These are phyloP conservation scores for Palloptera scutellata DNA, from an alignment of 2,888 invertebrate genomes.

Conservation along the genomic window DNA sequence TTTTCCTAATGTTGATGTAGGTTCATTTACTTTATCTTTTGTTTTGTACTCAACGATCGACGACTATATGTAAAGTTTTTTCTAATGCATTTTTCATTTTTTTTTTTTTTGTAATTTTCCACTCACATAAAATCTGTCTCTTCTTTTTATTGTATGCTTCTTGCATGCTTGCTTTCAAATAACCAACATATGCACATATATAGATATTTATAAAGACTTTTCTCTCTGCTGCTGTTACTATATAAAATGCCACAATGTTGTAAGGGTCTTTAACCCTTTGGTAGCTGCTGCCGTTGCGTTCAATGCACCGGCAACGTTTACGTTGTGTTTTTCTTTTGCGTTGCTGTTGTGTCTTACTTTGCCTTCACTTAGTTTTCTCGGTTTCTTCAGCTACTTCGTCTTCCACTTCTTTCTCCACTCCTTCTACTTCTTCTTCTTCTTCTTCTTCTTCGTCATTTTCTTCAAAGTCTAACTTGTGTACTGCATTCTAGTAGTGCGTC, in stretches of 20 bases:
- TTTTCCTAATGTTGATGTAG: conserved; percentile 2
- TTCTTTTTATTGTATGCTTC: not conserved
- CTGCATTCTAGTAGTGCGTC: too few species aligned
- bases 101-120: conserved; percentile 3
- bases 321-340: not conserved
- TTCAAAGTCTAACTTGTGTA: too few species aligned
- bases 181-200: too few species aligned
- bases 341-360: not conserved
- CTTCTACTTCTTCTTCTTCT: too few species aligned
- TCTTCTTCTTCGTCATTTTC: too few species aligned
- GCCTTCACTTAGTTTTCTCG: not conserved
- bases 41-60: not conserved
- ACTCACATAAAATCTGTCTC: not conserved
- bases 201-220: not conserved
- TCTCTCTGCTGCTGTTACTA: conserved; percentile 31
- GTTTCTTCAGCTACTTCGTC: too few species aligned
- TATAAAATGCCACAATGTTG: not conserved
- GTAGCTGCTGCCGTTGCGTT: conserved; percentile 44
- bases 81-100: not conserved
- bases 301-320: conserved; percentile 40
- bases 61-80: too few species aligned
- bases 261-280: conserved; percentile 60
- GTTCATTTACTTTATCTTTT: conserved; percentile 1
- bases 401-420: too few species aligned
- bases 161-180: too few species aligned